Conservation (phyloP, 2,888 invertebrate species). For the Watsonalla binaria region DNA sequence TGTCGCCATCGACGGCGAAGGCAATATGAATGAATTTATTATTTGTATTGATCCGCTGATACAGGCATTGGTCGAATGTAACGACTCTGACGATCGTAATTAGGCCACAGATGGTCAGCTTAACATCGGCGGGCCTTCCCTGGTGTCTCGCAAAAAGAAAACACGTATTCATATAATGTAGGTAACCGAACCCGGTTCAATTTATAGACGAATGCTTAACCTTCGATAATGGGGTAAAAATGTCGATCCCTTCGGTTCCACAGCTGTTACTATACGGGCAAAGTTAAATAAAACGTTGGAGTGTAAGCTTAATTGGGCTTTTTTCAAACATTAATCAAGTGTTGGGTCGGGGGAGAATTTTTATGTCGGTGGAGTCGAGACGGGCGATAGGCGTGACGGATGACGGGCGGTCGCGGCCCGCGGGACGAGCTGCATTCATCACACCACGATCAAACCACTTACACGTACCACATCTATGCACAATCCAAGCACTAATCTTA, state of each 20-base stretch:
- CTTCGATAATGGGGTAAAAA: conserved; percentile 32
- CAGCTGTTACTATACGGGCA: conserved; percentile 54
- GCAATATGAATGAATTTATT: conserved; percentile 17
- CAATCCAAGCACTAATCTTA: not conserved
- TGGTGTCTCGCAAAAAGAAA: not conserved
- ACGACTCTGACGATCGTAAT: not conserved
- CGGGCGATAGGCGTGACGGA: conserved; percentile 60
- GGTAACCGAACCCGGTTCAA: not conserved
- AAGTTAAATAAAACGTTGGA: conserved; percentile 61
- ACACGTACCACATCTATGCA: not conserved
- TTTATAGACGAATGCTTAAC: conserved; percentile 12
- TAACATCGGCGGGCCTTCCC: not conserved
- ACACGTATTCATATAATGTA: not conserved
- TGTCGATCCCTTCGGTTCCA: conserved; percentile 17
- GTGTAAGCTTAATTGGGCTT: conserved; percentile 70
- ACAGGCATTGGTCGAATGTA: not conserved
- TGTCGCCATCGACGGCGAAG: conserved; percentile 8
- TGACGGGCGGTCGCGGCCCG: conserved; percentile 47
- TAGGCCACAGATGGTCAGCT: conserved; percentile 1
- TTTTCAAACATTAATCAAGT: conserved; percentile 76
- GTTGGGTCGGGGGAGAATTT: conserved; percentile 64
- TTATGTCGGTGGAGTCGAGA: conserved; percentile 46
- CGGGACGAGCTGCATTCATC: conserved; percentile 52
- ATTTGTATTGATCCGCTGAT: not conserved
- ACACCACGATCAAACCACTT: conserved; percentile 28